A percentile compares a stretch with the other conserved stretches of the same genome.
These are phyloP conservation scores for Daphoenositta chrysoptera DNA, from an alignment of 2,113 vertebrate species.

Conservation along the genomic window DNA sequence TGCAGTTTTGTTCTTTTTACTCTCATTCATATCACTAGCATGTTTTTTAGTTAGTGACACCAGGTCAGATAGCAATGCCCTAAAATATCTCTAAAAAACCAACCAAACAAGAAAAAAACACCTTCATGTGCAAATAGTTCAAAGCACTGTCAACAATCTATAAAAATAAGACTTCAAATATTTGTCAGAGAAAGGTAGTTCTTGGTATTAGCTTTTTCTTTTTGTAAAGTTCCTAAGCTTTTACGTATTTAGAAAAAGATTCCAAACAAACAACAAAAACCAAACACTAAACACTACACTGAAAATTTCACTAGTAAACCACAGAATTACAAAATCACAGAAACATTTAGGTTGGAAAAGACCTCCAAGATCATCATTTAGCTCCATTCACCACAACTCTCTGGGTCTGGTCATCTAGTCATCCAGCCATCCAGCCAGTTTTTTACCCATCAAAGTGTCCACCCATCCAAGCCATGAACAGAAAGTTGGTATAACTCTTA, in stretches of 20 bases:
- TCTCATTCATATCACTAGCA: not conserved
- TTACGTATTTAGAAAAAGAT: not conserved
- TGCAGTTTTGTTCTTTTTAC: not conserved
- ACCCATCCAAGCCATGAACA: not conserved
- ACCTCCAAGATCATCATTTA: not conserved
- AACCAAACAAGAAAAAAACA: rapidly evolving
- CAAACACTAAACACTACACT: not conserved
- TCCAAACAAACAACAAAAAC: not conserved
- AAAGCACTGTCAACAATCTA: not conserved
- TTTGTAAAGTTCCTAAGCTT: not conserved
- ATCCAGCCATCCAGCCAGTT: not conserved
- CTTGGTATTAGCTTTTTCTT: not conserved
- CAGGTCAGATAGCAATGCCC: not conserved
- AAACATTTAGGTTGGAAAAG: not conserved
- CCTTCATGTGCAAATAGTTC: not conserved
- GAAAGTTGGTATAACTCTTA: not conserved
- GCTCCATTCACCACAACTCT: not conserved
- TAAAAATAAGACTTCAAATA: not conserved
- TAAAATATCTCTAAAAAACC: not conserved
- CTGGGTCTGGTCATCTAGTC: not conserved
- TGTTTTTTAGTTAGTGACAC: not conserved
- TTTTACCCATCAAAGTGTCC: not conserved
- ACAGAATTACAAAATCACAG: not conserved
- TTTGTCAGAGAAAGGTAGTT: not conserved
- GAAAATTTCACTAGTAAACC: not conserved